Evolutionary conservation across 2,797 vertebrate genomes (phyloP).

Genomic region (Peromyscus nudipes): DNA sequence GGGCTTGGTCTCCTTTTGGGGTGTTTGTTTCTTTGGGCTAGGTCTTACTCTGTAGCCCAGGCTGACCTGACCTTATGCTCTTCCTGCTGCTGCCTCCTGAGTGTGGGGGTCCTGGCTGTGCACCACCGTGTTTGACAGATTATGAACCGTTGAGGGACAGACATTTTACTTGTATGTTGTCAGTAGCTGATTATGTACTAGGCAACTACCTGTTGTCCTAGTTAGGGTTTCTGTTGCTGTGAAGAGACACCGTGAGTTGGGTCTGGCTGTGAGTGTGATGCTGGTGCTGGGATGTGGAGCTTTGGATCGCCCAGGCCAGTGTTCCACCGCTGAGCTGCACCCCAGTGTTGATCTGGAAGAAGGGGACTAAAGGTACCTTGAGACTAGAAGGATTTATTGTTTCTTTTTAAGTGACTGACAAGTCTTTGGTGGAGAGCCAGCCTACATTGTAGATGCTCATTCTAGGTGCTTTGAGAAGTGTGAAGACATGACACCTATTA

Average conservation of each 20-base stretch:
- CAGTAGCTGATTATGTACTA: neutral
- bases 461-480: neutral
- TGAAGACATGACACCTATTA: neutral
- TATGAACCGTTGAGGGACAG: neutral
- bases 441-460: constrained; percentile 61
- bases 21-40: neutral
- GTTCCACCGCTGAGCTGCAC: neutral
- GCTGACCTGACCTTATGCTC: neutral
- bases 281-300: neutral
- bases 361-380: neutral
- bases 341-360: neutral
- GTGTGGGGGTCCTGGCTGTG: neutral
- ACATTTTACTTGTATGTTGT: neutral
- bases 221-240: neutral
- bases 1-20: neutral
- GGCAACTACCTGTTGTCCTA: neutral
- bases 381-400: neutral
- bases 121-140: neutral
- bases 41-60: neutral
- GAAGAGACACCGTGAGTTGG: neutral
- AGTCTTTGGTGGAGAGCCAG: neutral
- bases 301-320: too few relatives aligned
- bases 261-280: neutral
- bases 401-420: neutral
- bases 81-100: neutral